These are phyloP conservation scores for Saguinus midas DNA, from an alignment of 2,113 vertebrate species.

Conservation along the genomic window DNA sequence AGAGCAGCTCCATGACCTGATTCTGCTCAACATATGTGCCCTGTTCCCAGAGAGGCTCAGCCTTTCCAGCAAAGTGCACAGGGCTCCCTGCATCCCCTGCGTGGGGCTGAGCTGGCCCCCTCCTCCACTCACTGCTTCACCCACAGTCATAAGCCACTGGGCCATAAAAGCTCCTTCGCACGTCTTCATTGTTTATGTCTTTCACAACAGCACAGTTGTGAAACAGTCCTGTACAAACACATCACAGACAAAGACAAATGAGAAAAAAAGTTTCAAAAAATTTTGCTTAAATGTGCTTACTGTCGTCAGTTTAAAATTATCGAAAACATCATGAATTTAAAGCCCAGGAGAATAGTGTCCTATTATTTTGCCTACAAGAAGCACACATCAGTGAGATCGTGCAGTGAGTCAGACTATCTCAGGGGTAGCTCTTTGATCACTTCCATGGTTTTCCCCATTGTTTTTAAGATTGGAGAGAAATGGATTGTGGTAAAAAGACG, in stretches of 20 bases:
- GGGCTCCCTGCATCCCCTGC: background rate
- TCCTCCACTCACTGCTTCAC: too few species aligned
- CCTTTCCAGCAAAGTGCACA: background rate
- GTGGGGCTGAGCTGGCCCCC: background rate
- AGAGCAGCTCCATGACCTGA: background rate
- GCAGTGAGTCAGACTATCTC: background rate
- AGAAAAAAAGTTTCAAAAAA: background rate
- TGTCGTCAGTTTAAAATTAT: background rate
- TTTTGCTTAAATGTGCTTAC: background rate
- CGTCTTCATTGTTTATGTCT: background rate
- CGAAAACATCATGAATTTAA: background rate
- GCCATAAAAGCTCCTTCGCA: background rate
- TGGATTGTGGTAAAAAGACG: background rate
- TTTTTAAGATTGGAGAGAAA: background rate
- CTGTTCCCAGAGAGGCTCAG: too few species aligned
- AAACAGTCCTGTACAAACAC: background rate
- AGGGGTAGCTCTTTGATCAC: background rate
- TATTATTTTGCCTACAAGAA: background rate
- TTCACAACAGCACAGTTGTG: background rate
- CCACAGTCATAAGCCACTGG: background rate
- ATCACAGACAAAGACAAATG: background rate
- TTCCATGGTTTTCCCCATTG: background rate
- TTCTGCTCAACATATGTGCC: background rate
- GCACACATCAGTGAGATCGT: too few species aligned
- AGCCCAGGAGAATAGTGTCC: background rate